A percentile compares a stretch with the other conserved stretches of the same genome.
These are phyloP conservation scores for Centropus unirufus DNA, from an alignment of 2,113 vertebrate species.

Conservation along the genomic window DNA sequence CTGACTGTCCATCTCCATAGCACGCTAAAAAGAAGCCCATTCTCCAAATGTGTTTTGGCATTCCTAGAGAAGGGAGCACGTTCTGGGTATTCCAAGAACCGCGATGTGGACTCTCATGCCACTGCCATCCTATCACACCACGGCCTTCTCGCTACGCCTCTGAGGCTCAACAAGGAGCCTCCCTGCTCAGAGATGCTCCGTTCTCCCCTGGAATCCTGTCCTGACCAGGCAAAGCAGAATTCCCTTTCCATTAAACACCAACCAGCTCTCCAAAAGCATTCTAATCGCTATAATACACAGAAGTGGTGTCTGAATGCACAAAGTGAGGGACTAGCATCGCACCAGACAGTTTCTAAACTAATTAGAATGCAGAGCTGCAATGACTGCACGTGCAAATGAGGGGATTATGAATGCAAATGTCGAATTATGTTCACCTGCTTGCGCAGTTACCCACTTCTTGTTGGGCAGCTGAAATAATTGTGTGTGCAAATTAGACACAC, in stretches of 20 bases:
- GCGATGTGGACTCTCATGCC: fast-evolving
- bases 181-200: not conserved
- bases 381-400: conserved; percentile 17
- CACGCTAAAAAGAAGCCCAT: not conserved
- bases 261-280: not conserved
- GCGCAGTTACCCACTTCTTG: not conserved
- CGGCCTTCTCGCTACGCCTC: not conserved
- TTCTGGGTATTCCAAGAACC: not conserved
- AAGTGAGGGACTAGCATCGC: not conserved
- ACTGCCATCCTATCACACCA: fast-evolving
- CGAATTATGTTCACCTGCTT: conserved; percentile 42
- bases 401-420: not conserved
- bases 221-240: not conserved
- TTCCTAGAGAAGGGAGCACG: fast-evolving
- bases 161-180: not conserved
- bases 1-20: too few relatives aligned
- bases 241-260: too few relatives aligned
- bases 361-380: conserved; percentile 27
- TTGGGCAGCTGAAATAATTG: not conserved
- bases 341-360: not conserved
- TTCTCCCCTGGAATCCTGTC: fast-evolving
- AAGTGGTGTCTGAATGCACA: not conserved
- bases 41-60: too few relatives aligned
- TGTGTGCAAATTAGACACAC: not conserved
- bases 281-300: not conserved